A percentile compares a stretch with the other conserved stretches of the same genome.
phyloP scores from a whole-genome alignment of 1,140 invertebrate genomes.

The Bombus impatiens region DNA sequence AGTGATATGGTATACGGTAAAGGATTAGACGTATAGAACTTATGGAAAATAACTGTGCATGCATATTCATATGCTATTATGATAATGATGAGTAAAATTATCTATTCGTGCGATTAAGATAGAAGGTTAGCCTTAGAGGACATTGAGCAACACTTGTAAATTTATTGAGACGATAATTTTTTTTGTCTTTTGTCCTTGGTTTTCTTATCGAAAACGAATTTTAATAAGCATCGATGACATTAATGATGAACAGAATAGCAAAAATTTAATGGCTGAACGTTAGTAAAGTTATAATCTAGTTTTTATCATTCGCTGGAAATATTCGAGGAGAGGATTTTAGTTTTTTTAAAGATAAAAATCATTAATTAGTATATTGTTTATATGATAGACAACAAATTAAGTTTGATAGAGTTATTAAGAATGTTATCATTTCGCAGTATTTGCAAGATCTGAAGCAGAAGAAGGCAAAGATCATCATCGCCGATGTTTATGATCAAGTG shows the following conservation, averaged over 20 bases:
- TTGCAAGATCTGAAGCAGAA: constrained; percentile 87
- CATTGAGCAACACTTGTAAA: background rate
- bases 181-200: background rate
- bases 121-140: background rate
- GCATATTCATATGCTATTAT: background rate
- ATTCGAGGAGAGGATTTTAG: background rate
- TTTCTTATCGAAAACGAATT: background rate
- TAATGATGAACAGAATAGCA: background rate
- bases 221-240: no score
- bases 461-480: constrained; percentile 89
- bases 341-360: background rate
- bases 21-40: background rate
- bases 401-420: background rate
- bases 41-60: background rate
- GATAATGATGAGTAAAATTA: background rate
- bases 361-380: background rate
- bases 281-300: no score
- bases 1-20: no score
- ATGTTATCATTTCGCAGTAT: constrained; percentile 83
- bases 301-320: no score
- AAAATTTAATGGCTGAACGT: no score
- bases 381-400: background rate
- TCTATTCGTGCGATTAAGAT: background rate
- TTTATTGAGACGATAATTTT: background rate
- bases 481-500: constrained; percentile 87